These are phyloP conservation scores for Kryphioiulus occultus DNA, from an alignment of 2,888 invertebrate species.

Conservation along the genomic window DNA sequence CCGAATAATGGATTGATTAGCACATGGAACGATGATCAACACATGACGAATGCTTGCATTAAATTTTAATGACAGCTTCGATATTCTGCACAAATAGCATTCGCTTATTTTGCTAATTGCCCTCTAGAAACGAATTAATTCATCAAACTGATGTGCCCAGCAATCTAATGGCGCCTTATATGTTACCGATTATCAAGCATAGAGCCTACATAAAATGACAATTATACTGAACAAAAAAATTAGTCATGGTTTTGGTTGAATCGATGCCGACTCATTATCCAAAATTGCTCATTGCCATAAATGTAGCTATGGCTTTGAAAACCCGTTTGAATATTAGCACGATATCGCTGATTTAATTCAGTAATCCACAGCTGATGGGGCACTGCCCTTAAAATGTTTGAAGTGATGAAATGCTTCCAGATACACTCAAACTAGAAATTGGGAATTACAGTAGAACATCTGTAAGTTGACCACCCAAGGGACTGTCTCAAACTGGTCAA, in stretches of 20 bases:
- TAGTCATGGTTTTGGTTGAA: neutral
- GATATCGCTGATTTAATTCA: neutral
- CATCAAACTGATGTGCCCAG: neutral
- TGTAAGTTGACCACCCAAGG: too few relatives aligned
- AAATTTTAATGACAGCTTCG: neutral
- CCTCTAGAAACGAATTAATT: neutral
- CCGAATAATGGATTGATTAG: neutral
- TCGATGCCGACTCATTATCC: neutral
- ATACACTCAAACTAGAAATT: too few relatives aligned
- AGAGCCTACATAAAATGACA: neutral
- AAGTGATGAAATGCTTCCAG: too few relatives aligned
- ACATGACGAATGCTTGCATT: neutral
- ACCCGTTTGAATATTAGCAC: neutral
- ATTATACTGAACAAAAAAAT: too few relatives aligned
- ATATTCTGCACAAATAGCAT: neutral
- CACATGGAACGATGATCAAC: neutral
- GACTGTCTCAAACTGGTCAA: too few relatives aligned
- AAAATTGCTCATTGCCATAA: neutral
- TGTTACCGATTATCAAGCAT: neutral
- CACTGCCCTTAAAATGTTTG: too few relatives aligned
- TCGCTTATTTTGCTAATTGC: neutral
- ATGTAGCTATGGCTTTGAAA: neutral
- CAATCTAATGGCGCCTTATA: neutral
- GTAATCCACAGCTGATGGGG: too few relatives aligned
- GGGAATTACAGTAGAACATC: too few relatives aligned